Base-by-base conservation (phyloP, 2,113 vertebrate genomes). In the Elephantulus edwardii region DNA sequence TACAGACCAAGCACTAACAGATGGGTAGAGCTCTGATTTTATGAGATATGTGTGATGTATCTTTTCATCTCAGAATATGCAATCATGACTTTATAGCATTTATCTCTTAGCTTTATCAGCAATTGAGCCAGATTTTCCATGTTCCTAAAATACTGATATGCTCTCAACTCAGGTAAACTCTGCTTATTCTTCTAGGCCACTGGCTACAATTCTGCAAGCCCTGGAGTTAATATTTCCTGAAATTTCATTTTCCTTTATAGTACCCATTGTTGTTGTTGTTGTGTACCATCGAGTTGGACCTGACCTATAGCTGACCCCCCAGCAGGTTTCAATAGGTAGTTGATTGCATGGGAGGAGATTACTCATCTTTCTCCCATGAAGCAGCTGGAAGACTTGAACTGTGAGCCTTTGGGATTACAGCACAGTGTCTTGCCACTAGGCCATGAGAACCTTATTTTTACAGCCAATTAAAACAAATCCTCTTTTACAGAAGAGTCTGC, bases 1-100 rank as follows among this genome's bases (percentile, higher is more conserved):
- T n/a, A n/a, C n/a, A 24, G 52, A 72, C n/a, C 72, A 56, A 76
- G 54, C 50, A 79, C 68, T 88, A 75, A 74, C 10, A 33, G 44
- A 3, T n/a, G 28, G 48, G 60, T 14, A 52, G 30, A 68, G 3
- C 52, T 81, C 80, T 88, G 70, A 64, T 86, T 76, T 89, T 71
- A 71, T 80, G 64, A 80, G 58, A 40, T 50, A 90, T 52, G 70
- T 54, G 42, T 81, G 70, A 28, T 75, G 88, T 76, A 83, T 22
- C 88, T 90, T 90, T 83, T 86, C 83, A 83, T 70, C 58, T 87
- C 50, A 91, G 72, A 85, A 19, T 80, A 68, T n/a, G 17, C 81
- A 66, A 4, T 28, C 42, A 28, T 81, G 64, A 19, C 68, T 91
- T 60, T 66, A 44, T 81, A 78, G 72, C 60, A 46, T 14, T n/a